Percentiles rank a stretch among this genome's conserved stretches.
Conservation (phyloP, 2,113 vertebrate genomes). For the Microtus montanus region DNA sequence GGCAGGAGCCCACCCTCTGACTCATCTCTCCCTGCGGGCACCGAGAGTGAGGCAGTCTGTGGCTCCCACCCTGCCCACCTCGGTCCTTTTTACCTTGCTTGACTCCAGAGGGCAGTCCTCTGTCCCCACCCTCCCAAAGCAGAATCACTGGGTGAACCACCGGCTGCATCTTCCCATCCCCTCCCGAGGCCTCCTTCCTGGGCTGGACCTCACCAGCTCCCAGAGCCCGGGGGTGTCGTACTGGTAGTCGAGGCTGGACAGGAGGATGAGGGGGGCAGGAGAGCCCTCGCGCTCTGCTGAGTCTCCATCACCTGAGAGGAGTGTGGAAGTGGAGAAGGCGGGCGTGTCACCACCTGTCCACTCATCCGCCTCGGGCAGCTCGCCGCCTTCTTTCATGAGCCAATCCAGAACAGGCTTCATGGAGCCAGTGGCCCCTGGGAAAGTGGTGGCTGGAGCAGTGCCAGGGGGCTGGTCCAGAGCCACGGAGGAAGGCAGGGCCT, state of each 20-base stretch:
- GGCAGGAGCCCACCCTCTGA: constrained; percentile 91
- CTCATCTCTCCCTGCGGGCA: constrained; percentile 87
- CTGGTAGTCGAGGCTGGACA: constrained; percentile 93
- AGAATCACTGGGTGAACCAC: background rate
- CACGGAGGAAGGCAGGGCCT: constrained; percentile 66
- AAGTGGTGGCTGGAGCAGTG: constrained; percentile 73
- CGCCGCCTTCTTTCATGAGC: constrained; percentile 76
- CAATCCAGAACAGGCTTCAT: constrained; percentile 74
- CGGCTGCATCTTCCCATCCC: background rate
- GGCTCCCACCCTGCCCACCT: background rate
- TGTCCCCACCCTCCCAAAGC: background rate
- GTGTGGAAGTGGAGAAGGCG: constrained; percentile 91
- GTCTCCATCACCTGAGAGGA: constrained; percentile 96
- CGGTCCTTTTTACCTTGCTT: background rate
- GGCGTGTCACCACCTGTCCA: constrained; percentile 90
- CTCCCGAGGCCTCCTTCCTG: constrained; percentile 64
- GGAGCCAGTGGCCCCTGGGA: constrained; percentile 80
- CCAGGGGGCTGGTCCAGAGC: constrained; percentile 67
- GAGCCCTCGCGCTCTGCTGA: constrained; percentile 88
- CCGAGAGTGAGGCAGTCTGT: constrained; percentile 32
- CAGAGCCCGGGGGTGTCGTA: constrained; percentile 90
- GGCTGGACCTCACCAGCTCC: constrained; percentile 90
- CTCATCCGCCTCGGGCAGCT: constrained; percentile 85
- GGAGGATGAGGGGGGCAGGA: constrained; percentile 88
- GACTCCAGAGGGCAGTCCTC: background rate